A percentile compares a stretch with the other conserved stretches of the same genome.
These are phyloP conservation scores for Verasper variegatus DNA, from an alignment of 2,113 vertebrate species.

Conservation along the genomic window DNA sequence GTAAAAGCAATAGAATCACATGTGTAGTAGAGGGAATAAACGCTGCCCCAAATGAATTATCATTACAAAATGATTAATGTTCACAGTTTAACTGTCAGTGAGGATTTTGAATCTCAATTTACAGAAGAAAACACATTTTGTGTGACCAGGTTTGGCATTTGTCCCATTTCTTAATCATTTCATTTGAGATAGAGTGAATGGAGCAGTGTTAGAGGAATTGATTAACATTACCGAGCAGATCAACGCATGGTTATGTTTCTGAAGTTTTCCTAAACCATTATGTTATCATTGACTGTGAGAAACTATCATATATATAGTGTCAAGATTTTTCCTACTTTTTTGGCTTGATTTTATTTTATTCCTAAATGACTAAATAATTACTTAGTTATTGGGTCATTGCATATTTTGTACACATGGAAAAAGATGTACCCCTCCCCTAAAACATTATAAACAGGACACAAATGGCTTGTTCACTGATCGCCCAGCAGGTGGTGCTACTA, in stretches of 20 bases:
- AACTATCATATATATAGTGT: too few species aligned
- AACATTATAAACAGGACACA: not conserved
- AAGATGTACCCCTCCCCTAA: too few species aligned
- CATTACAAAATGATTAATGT: not conserved
- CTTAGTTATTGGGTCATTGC: too few species aligned
- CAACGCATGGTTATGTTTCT: too few species aligned
- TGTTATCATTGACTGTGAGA: too few species aligned
- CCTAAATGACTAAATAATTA: too few species aligned
- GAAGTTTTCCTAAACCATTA: too few species aligned
- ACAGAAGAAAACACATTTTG: not conserved
- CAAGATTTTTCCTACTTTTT: too few species aligned
- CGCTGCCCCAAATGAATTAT: slow-evolving; percentile 22
- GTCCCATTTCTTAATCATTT: not conserved
- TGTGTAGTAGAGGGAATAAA: not conserved
- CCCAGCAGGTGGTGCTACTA: slow-evolving; percentile 65
- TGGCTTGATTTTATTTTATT: too few species aligned
- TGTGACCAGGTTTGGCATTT: too few species aligned
- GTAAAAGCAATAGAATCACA: not conserved
- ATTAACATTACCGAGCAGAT: not conserved
- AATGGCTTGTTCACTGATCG: not conserved
- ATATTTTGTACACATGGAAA: too few species aligned
- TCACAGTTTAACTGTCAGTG: slow-evolving; percentile 1
- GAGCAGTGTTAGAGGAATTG: slow-evolving; percentile 10
- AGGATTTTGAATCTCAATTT: slow-evolving; percentile 9
- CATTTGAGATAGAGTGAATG: slow-evolving; percentile 10